Conservation (phyloP, 2,113 vertebrate genomes). For the Cyanistes caeruleus region DNA sequence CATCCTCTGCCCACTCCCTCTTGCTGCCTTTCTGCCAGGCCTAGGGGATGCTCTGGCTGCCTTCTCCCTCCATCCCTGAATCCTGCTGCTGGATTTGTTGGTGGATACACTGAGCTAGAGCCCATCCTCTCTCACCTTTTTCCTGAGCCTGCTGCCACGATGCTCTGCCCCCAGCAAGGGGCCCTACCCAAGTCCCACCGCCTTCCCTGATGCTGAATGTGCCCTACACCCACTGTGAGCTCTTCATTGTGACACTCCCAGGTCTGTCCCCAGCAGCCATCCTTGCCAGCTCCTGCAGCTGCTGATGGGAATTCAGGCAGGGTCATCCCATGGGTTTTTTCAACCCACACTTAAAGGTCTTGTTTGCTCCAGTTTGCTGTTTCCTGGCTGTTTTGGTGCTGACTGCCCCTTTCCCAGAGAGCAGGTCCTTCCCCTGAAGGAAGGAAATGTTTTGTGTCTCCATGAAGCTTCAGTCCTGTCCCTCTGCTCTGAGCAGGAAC, state of each 20-base stretch:
- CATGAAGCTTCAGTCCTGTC: not conserved
- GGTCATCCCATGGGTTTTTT: not conserved
- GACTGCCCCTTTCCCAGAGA: not conserved
- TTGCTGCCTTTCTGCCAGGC: not conserved
- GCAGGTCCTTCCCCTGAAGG: not conserved
- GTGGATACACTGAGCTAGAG: not conserved
- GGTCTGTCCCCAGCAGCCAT: not conserved
- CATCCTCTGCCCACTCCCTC: not conserved
- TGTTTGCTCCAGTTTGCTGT: not conserved
- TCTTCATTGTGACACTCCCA: not conserved
- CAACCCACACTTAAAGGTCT: not conserved
- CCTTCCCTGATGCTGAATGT: not conserved
- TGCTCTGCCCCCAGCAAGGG: not conserved
- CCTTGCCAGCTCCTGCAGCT: not conserved
- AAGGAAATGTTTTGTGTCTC: not conserved
- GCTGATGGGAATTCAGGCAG: not conserved
- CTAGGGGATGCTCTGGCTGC: not conserved
- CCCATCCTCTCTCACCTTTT: not conserved
- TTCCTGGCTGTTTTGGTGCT: not conserved
- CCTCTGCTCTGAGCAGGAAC: not conserved
- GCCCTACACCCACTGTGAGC: not conserved
- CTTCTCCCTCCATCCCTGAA: not conserved
- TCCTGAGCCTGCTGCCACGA: rapidly evolving
- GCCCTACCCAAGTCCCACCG: not conserved
- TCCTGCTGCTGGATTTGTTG: not conserved